Evolutionary conservation across 2,797 vertebrate species (phyloP).

Genomic region (Halcyon chelicuti): DNA sequence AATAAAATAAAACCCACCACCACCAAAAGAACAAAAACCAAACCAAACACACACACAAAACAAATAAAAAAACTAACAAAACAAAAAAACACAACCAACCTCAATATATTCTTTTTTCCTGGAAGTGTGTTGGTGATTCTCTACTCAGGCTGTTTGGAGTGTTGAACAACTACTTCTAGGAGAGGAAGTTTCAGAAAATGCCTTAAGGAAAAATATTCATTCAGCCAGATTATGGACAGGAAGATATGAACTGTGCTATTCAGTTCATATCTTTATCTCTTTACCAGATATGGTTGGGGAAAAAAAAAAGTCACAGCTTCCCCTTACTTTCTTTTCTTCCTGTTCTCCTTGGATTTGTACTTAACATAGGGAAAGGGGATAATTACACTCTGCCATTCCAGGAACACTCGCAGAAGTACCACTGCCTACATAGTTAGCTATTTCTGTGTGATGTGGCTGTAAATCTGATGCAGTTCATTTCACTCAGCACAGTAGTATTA

Average conservation of each 20-base stretch:
- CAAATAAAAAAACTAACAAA: not conserved
- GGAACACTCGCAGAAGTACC: not conserved
- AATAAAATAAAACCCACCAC: not conserved
- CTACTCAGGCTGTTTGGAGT: not conserved
- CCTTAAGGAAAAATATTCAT: not conserved
- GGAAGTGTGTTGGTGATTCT: not conserved
- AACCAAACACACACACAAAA: too few species aligned
- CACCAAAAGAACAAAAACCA: not conserved
- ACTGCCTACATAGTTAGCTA: not conserved
- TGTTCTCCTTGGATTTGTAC: not conserved
- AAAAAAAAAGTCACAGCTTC: not conserved
- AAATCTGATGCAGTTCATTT: not conserved
- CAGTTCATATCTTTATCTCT: too few species aligned
- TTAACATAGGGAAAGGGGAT: not conserved
- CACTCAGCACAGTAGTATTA: not conserved
- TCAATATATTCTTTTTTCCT: not conserved
- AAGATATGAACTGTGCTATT: not conserved
- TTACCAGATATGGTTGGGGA: rapidly evolving
- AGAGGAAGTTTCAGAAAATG: not conserved
- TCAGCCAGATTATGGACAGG: not conserved
- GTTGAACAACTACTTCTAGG: not conserved
- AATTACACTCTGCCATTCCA: not conserved
- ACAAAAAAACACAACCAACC: not conserved
- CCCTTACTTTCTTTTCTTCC: not conserved
- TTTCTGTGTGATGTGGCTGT: not conserved